Conservation (phyloP, 2,888 invertebrate genomes). For the Rotaria macrura region DNA sequence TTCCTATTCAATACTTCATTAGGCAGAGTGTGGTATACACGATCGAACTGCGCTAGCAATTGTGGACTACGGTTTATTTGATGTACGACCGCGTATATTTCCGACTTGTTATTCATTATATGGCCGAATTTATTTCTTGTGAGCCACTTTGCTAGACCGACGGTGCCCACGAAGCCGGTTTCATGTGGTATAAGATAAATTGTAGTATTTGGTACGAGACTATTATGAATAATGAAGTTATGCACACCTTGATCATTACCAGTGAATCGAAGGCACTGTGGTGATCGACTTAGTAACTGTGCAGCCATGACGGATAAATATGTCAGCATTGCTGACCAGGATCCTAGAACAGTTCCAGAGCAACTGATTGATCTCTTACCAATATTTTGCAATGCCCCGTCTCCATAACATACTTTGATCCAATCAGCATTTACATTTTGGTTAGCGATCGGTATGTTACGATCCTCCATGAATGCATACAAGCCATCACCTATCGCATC, state of each 20-base stretch:
- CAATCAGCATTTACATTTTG: not conserved
- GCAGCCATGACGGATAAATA: not conserved
- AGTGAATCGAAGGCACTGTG: not conserved
- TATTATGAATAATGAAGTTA: not conserved
- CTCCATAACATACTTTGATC: not conserved
- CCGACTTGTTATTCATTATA: not conserved
- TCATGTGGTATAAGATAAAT: not conserved
- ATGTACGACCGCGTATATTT: not conserved
- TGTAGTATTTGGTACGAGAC: not conserved
- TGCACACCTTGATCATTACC: not conserved
- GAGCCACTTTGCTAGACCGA: not conserved
- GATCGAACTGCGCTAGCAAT: not conserved
- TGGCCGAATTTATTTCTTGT: not conserved
- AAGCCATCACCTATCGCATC: not conserved
- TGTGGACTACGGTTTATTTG: not conserved
- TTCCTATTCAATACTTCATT: not conserved
- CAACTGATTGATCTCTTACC: not conserved
- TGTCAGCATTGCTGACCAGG: not conserved
- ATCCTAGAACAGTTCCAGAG: not conserved
- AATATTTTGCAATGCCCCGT: not conserved
- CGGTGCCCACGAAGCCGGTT: not conserved
- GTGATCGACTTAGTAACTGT: not conserved
- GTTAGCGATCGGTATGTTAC: not conserved
- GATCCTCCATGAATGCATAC: not conserved
- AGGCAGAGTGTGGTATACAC: not conserved